Evolutionary conservation across 2,113 vertebrate species (phyloP).

Genomic region (Myocastor coypus): DNA sequence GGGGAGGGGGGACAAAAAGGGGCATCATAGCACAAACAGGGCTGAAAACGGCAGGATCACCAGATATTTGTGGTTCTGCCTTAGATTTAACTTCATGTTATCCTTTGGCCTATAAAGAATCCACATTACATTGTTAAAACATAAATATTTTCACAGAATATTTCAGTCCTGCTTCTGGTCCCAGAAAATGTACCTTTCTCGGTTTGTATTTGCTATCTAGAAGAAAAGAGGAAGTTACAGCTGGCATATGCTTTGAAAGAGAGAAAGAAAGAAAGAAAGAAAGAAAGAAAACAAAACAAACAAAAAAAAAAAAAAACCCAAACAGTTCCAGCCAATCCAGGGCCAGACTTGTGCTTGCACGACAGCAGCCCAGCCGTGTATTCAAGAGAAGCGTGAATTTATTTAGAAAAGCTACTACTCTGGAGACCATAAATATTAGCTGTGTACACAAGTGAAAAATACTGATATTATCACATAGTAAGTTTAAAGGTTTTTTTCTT

Average conservation of each 20-base stretch:
- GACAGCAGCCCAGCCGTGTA: not conserved
- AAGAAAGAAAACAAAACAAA: too few species aligned
- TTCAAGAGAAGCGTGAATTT: not conserved
- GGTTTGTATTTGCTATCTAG: slow-evolving; percentile 59
- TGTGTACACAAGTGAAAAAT: not conserved
- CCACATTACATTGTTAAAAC: not conserved
- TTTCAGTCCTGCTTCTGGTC: slow-evolving; percentile 4
- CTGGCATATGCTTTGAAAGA: not conserved
- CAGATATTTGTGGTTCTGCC: not conserved
- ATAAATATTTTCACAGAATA: slow-evolving; percentile 31
- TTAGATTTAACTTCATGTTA: not conserved
- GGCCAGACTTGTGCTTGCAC: not conserved
- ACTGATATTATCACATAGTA: not conserved
- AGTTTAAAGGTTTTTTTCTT: not conserved
- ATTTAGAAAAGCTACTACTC: slow-evolving; percentile 22
- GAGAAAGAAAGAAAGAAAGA: not conserved
- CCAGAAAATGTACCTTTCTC: slow-evolving; percentile 36
- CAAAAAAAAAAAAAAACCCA: too few species aligned
- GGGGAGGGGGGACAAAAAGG: not conserved
- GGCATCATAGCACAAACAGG: not conserved
- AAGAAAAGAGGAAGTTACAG: slow-evolving; percentile 56
- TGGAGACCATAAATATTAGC: not conserved
- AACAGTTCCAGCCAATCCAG: not conserved
- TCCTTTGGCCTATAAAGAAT: not conserved
- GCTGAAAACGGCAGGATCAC: not conserved